Evolutionary conservation across 2,888 invertebrate species (phyloP), one percentile per base, ranked within the genome.

Genomic region (Lypha dubia): DNA sequence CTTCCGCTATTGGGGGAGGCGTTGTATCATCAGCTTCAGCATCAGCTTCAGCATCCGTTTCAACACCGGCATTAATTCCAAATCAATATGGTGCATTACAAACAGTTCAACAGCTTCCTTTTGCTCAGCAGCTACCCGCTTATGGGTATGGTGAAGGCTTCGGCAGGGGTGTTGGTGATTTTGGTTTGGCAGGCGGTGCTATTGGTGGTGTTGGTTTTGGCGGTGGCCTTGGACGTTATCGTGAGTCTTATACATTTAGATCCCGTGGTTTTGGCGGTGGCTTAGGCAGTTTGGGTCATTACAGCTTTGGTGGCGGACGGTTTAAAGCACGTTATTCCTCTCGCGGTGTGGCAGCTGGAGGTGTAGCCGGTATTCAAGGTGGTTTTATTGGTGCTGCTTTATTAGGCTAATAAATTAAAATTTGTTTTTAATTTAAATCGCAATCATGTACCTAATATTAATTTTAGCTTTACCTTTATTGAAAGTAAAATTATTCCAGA

Each of bases 221-320:
- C 15, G 89, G 89, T 13, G 89, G 89, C 1, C 90, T 91, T 28
- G 88, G 89, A 46, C 89, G 87, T 68, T 89, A 89, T 86, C 90
- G 87, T 11, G 89, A 91, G 11, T 88, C 86, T 2, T 84, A 87
- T 32, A 86, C 86, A 0, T 68, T 90, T 1, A 83, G 88, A 49
- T 88, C 87, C 9, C 89, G 91, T 9, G 90, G 89, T 8, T 88
- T 90, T 67, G 90, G 90, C 0, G 88, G 88, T 11, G 88, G 89
- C 28, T 71, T 88, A 20, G 86, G 86, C 5, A 87, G 85, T n/a
- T 73, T 84, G 1, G 84, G 86, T 46, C 62, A 84, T 11, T 86
- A 84, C 22, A 83, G 86, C 24, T 83, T 86, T n/a, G 86, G 88
- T 9, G 88, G 89, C 22, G 87, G 85, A 1, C 84, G 88, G 5